Conservation (phyloP, 2,888 invertebrate genomes). For the Keiferia lycopersicella region DNA sequence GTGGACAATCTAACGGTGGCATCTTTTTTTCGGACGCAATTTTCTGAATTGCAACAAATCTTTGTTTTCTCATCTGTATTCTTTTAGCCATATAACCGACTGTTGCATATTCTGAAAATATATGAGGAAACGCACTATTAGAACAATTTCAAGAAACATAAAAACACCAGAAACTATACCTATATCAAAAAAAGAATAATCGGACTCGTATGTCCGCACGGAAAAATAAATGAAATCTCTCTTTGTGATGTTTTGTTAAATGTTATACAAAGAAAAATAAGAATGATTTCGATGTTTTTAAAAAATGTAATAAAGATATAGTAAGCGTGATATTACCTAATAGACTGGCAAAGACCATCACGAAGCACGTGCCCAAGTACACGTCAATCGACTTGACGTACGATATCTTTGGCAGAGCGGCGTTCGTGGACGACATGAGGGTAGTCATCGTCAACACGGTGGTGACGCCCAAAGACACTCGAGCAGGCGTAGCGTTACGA, state of each 20-base stretch:
- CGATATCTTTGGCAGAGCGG: conserved; percentile 98
- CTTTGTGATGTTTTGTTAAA: too few species aligned
- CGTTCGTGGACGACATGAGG: conserved; percentile 97
- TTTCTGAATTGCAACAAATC: conserved; percentile 94
- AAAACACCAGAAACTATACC: not conserved
- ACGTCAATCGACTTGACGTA: conserved; percentile 99
- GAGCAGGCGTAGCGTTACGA: conserved; percentile 96
- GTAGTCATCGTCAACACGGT: conserved; percentile 99
- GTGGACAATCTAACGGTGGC: conserved; percentile 88
- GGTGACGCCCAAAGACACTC: conserved; percentile 96
- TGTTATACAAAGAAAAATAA: too few species aligned
- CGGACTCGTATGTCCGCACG: too few species aligned
- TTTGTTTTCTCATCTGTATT: conserved; percentile 97
- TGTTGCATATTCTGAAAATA: conserved; percentile 95
- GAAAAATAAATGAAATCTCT: not conserved
- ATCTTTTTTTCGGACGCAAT: conserved; percentile 94
- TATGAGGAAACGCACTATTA: conserved; percentile 39
- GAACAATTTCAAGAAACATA: not conserved
- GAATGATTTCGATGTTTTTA: too few species aligned
- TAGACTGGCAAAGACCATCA: conserved; percentile 99
- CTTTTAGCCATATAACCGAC: conserved; percentile 99
- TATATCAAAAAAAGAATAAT: not conserved
- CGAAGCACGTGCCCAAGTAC: conserved; percentile 98
- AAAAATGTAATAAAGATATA: not conserved
- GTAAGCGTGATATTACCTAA: conserved; percentile 85